phyloP scores from a whole-genome alignment of 2,888 invertebrate genomes.

The Caenorhabditis parvicauda region DNA sequence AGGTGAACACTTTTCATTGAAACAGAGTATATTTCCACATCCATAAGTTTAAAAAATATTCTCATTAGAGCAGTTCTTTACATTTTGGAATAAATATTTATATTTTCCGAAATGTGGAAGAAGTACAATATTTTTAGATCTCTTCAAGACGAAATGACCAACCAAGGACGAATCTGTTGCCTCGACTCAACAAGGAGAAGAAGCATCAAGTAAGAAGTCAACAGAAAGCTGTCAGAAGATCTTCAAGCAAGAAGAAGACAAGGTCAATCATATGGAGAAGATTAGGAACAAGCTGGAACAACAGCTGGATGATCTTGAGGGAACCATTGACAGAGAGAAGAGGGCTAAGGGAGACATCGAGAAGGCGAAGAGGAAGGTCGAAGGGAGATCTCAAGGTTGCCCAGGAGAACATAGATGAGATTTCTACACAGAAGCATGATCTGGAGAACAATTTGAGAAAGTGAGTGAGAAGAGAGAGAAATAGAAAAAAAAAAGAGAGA shows the following conservation, averaged over 20 bases:
- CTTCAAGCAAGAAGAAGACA: slow-evolving; percentile 62
- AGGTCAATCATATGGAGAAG: slow-evolving; percentile 63
- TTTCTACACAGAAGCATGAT: slow-evolving; percentile 91
- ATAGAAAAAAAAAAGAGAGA: not conserved
- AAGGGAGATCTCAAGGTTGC: slow-evolving; percentile 97
- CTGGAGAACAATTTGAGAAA: not conserved
- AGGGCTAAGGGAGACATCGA: slow-evolving; percentile 95
- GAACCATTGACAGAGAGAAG: slow-evolving; percentile 98
- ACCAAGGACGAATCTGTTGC: slow-evolving; percentile 60
- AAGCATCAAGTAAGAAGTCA: slow-evolving; percentile 79
- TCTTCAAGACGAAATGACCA: slow-evolving; percentile 73
- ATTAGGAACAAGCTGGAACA: slow-evolving; percentile 61
- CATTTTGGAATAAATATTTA: too few species aligned
- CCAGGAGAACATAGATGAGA: slow-evolving; percentile 92
- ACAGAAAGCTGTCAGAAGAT: slow-evolving; percentile 62
- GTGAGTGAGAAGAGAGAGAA: not conserved
- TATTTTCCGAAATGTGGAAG: too few species aligned
- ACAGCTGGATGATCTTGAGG: slow-evolving; percentile 74
- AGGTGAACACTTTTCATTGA: too few species aligned
- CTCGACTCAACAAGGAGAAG: slow-evolving; percentile 63
- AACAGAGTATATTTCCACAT: too few species aligned
- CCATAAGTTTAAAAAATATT: too few species aligned
- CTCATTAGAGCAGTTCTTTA: too few species aligned
- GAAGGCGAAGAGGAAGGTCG: slow-evolving; percentile 79
- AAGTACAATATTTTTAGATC: too few species aligned